Evolutionary conservation across 2,888 invertebrate species (phyloP).

Genomic region (Keiferia lycopersicella): DNA sequence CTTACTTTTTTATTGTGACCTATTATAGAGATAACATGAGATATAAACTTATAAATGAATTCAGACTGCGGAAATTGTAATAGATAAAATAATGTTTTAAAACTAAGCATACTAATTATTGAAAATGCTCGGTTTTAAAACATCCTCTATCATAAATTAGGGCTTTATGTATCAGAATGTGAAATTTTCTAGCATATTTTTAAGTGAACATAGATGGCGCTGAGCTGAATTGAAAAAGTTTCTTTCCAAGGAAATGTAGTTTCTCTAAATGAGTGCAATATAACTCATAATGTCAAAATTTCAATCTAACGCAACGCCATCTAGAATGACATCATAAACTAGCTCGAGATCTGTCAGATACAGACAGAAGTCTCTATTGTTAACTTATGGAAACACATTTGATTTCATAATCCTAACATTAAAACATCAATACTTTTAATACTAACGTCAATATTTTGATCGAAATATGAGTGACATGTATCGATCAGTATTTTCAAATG

Average conservation of each 20-base stretch:
- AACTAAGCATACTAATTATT: not conserved
- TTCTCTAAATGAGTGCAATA: no score
- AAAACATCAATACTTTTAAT: conserved; percentile 54
- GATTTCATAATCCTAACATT: conserved; percentile 25
- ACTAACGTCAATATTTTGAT: conserved; percentile 44
- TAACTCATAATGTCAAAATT: no score
- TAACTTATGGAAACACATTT: conserved; percentile 6
- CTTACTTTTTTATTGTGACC: not conserved
- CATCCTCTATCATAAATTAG: not conserved
- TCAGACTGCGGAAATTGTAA: not conserved
- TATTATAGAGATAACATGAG: not conserved
- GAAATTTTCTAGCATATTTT: no score
- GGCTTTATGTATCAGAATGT: not conserved
- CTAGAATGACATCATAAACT: no score
- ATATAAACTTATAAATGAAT: not conserved
- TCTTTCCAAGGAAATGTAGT: no score
- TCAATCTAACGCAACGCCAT: no score
- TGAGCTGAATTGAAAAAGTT: no score
- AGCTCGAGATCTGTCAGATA: no score
- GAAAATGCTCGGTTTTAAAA: not conserved
- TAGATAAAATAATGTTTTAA: not conserved
- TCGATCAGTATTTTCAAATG: conserved; percentile 2
- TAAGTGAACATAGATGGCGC: no score
- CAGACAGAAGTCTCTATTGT: no score
- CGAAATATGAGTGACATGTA: conserved; percentile 37